Evolutionary conservation across 2,797 vertebrate species (phyloP).

Genomic region (Tokudaia muenninki): DNA sequence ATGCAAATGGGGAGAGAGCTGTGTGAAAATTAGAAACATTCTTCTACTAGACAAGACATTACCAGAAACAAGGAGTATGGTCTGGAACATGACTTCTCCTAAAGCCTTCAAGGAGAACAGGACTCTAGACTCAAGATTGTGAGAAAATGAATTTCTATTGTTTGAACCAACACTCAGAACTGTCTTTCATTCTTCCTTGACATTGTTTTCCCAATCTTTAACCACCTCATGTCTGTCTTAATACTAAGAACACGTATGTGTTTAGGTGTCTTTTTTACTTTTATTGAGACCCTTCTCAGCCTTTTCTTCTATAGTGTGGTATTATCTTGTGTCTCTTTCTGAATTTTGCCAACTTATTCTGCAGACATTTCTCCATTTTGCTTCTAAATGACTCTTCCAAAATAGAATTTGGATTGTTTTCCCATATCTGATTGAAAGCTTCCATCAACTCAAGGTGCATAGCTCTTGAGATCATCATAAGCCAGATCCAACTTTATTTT

Average conservation of each 20-base stretch:
- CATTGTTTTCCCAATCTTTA: background rate
- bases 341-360: background rate
- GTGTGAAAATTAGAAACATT: background rate
- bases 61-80: background rate
- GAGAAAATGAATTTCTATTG: background rate
- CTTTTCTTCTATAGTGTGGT: background rate
- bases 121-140: background rate
- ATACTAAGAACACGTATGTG: background rate
- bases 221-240: background rate
- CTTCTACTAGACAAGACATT: background rate
- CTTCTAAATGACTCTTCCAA: constrained; percentile 24
- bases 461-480: background rate
- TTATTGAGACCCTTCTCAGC: background rate
- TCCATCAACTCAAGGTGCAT: background rate
- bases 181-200: background rate
- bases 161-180: background rate
- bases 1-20: background rate
- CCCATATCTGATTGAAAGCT: background rate
- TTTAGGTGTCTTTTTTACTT: background rate
- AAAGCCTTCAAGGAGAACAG: background rate
- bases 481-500: background rate
- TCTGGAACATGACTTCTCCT: background rate
- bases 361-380: background rate
- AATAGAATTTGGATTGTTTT: background rate
- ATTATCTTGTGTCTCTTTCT: background rate